A percentile compares a stretch with the other conserved stretches of the same genome.
Evolutionary conservation across 2,888 invertebrate genomes (phyloP).

Genomic region (Congeria kusceri): DNA sequence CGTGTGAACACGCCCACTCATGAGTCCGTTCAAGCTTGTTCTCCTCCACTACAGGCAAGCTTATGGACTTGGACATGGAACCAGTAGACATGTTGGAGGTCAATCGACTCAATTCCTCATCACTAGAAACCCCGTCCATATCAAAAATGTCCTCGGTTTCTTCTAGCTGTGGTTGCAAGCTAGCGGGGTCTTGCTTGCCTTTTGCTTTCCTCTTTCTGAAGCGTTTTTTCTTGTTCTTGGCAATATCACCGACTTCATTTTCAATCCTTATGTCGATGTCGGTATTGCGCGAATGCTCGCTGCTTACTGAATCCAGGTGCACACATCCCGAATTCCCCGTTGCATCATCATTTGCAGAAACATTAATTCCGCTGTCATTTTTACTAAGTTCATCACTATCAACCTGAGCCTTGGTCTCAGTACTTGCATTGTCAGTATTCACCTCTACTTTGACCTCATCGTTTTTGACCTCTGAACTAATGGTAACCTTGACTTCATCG

Average conservation of each 20-base stretch:
- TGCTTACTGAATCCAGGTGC: constrained; percentile 50
- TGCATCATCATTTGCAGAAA: neutral
- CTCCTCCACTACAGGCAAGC: constrained; percentile 68
- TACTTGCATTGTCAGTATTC: constrained; percentile 7
- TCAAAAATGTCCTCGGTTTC: constrained; percentile 78
- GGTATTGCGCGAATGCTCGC: constrained; percentile 55
- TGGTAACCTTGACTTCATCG: neutral
- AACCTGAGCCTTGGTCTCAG: neutral
- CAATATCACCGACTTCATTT: constrained; percentile 31
- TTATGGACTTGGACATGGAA: constrained; percentile 65
- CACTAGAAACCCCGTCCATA: constrained; percentile 79
- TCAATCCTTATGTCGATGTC: constrained; percentile 43
- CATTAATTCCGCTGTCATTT: neutral
- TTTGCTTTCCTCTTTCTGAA: constrained; percentile 42
- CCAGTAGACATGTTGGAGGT: constrained; percentile 56
- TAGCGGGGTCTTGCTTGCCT: constrained; percentile 22
- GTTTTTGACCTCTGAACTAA: constrained; percentile 13
- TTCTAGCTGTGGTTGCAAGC: constrained; percentile 1
- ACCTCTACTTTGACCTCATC: constrained; percentile 9
- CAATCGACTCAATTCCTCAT: constrained; percentile 74
- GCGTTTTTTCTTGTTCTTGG: constrained; percentile 40
- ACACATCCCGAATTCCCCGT: constrained; percentile 14
- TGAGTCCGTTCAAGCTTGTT: constrained; percentile 64
- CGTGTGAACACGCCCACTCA: constrained; percentile 68
- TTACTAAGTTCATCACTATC: neutral